Base-by-base conservation (phyloP, 2,113 vertebrate genomes). In the Esox niger region DNA sequence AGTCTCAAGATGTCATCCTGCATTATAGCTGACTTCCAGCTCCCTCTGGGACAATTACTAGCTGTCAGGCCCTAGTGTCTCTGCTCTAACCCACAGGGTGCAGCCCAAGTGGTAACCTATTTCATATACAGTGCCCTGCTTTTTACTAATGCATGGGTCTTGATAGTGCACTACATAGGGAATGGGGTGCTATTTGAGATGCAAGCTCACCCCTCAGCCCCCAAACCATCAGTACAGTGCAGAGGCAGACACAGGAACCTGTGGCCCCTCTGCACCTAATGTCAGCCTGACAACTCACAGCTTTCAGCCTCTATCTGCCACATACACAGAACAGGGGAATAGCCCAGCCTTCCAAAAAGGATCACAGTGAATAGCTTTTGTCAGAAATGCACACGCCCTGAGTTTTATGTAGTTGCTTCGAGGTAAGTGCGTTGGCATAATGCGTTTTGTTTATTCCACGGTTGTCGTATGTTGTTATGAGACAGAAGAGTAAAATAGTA, bases 11-110 rank as follows among this genome's bases (percentile, higher is more conserved):
- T 82, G 82, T 87, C 82, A 81, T 38, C 64, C 79, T 75, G 76
- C 71, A 81, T 88, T 86, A 84, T 4, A 47, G 64, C 62, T 17
- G 62, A 74, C 64, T 75, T 71, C 60, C 70, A 74, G 68, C 79
- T 82, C 82, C 82, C 79, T 83, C 73, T 79, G 78, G 85, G 79
- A 81, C 78, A 79, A 78, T 87, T 85, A 81, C 78, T 75, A 78
- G 78, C 81, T 83, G 80, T 82, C 79, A 80, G 77, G 64, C 66
- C 70, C 47, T 52, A 21, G 75, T 71, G 75, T 81, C 67, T 69
- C 84, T 74, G 79, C 13, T 43, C 38, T 43, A 43, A 43, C 38
- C 79, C 85, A 79, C 71, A 7, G 69, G 64, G 68, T 62, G 38
- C 72, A 71, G 46, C 38, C 38, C 38, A 43, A 43, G 17, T 43